Conservation (phyloP, 1,140 invertebrate species). For the Calephelis nemesis region DNA sequence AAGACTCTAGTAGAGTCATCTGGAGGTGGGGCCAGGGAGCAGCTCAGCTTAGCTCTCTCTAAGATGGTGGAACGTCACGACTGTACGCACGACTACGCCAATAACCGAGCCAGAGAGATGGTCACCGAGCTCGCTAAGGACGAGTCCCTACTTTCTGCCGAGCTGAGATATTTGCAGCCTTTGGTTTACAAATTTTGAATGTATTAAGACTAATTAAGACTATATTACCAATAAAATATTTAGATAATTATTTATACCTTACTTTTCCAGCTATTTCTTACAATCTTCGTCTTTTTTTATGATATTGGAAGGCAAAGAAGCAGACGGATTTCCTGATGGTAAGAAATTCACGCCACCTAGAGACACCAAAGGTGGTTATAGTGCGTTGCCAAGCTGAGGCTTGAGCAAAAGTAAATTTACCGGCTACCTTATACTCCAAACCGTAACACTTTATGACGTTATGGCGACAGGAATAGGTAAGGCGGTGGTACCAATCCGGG, state of each 20-base stretch:
- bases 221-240: conserved; percentile 16
- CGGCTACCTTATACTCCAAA: no score
- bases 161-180: conserved; percentile 72
- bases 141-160: conserved; percentile 73
- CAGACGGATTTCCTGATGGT: no score
- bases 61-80: conserved; percentile 77
- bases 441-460: no score
- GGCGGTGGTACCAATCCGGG: no score
- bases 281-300: no score
- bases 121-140: conserved; percentile 72
- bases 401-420: no score
- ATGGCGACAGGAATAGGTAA: no score
- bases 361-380: no score
- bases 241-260: not conserved
- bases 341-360: no score
- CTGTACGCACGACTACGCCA: conserved; percentile 73
- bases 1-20: conserved; percentile 70
- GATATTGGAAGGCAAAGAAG: no score
- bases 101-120: conserved; percentile 76
- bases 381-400: no score
- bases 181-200: conserved; percentile 56
- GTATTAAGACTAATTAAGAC: conserved; percentile 14
- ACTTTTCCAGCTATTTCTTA: no score
- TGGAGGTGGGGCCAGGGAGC: conserved; percentile 69
- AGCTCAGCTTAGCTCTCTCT: conserved; percentile 70